Base-by-base conservation (phyloP, 2,888 invertebrate genomes). In the Chironomus tentans region DNA sequence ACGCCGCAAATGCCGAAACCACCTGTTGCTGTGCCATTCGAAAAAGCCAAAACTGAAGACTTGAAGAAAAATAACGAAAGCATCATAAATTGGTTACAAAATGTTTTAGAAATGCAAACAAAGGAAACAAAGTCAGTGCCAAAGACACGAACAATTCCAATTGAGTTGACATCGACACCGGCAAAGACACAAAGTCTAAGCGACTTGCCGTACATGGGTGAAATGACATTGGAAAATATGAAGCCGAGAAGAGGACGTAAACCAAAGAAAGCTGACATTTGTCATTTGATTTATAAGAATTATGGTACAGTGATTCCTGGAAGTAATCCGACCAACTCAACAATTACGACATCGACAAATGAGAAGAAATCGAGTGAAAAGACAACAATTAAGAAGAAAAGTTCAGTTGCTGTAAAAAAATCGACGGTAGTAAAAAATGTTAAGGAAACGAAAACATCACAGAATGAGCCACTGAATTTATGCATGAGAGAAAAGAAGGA, bases 221-320 rank as follows among this genome's bases (percentile, higher is more conserved):
- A 95, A 82, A 94, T 95, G 87, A 94, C 94, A 0, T 83, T 95
- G 76, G 94, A 94, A 81, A 93, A 95, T 83, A 92, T 92, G 13
- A 92, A 94, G 79, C 95, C 95, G 0, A 85, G 94, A 50, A 86
- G 95, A 77, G 95, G 95, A 0, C 86, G 95, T 18, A 95, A 95
- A 81, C 95, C 95, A 0, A 95, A 95, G 81, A 95, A 95, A 82
- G 94, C 95, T 0, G 95, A 95, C 81, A 95, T 95, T 78, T 95
- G 95, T 79, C 95, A 95, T 81, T 85, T 95, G 65, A 95, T 95
- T 79, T 94, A 95, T 81, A 95, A 95, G 82, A 95, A 95, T 82
- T 95, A 95, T 81, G 95, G 94, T 3, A 65, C 93, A 0, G 92
- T 94, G 13, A 88, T 93, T 71, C 92, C 93, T 0, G 92, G 91